Percentiles rank a stretch among this genome's conserved stretches.
Evolutionary conservation across 2,113 vertebrate genomes (phyloP).

Genomic region (Rhinogobius similis): DNA sequence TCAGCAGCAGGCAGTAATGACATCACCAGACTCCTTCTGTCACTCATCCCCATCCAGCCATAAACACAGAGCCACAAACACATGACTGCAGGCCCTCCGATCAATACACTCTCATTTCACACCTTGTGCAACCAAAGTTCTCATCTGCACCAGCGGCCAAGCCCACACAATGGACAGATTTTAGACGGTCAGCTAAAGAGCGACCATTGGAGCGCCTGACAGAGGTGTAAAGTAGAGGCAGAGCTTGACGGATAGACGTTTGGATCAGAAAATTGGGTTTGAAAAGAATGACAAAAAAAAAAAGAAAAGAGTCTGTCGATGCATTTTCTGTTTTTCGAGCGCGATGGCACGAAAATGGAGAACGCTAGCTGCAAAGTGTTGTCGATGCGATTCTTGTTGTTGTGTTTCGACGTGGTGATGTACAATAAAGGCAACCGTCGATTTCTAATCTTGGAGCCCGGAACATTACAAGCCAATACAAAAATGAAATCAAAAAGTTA

Average conservation of each 20-base stretch:
- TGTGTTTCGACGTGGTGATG: slow-evolving; percentile 13
- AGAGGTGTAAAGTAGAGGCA: slow-evolving; percentile 6
- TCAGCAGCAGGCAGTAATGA: neutral
- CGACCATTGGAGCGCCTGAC: neutral
- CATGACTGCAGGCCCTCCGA: slow-evolving; percentile 42
- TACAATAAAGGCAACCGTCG: slow-evolving; percentile 24
- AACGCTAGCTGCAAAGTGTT: neutral
- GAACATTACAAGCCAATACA: slow-evolving; percentile 13
- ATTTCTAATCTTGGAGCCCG: slow-evolving; percentile 20
- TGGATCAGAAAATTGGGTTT: slow-evolving; percentile 23
- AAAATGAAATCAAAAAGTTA: slow-evolving; percentile 27
- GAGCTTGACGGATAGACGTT: neutral
- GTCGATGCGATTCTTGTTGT: neutral
- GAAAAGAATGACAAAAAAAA: slow-evolving; percentile 7
- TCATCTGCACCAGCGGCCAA: slow-evolving; percentile 37
- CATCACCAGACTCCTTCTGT: neutral
- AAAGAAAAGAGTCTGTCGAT: neutral
- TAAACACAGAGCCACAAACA: slow-evolving; percentile 11
- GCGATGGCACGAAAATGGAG: slow-evolving; percentile 22
- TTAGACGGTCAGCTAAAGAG: slow-evolving; percentile 15
- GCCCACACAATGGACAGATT: slow-evolving; percentile 33
- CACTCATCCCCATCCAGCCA: neutral
- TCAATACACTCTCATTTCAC: slow-evolving; percentile 72
- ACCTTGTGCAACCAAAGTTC: slow-evolving; percentile 59
- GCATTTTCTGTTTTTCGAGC: neutral